Percentiles rank a stretch among this genome's conserved stretches.
Evolutionary conservation across 2,113 vertebrate genomes (phyloP).

Genomic region (Crotalus helleri): DNA sequence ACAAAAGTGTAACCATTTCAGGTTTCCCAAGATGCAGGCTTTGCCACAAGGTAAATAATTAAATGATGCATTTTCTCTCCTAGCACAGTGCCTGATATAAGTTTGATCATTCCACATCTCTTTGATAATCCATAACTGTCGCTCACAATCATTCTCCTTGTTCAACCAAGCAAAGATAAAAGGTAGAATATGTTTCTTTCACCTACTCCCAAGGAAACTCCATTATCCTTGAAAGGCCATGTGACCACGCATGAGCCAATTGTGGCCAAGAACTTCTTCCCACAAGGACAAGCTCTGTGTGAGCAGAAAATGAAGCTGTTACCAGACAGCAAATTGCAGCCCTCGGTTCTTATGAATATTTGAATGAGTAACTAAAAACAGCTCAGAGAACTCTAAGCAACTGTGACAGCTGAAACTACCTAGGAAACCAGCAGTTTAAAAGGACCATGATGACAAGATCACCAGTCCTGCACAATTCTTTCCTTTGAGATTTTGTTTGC

Average conservation of each 20-base stretch:
- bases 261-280: slow-evolving; percentile 48
- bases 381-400: slow-evolving; percentile 79
- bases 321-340: slow-evolving; percentile 76
- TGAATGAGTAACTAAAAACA: slow-evolving; percentile 88
- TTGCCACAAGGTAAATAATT: slow-evolving; percentile 77
- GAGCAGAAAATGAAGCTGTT: slow-evolving; percentile 79
- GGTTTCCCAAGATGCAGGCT: slow-evolving; percentile 62
- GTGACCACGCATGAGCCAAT: slow-evolving; percentile 57
- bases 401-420: slow-evolving; percentile 86
- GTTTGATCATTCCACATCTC: slow-evolving; percentile 75
- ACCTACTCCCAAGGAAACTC: slow-evolving; percentile 69
- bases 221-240: slow-evolving; percentile 71
- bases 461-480: slow-evolving; percentile 38
- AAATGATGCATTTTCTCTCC: slow-evolving; percentile 62
- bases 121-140: slow-evolving; percentile 84
- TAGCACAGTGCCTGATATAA: slow-evolving; percentile 69
- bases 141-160: slow-evolving; percentile 75
- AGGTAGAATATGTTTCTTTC: slow-evolving; percentile 68
- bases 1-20: slow-evolving; percentile 61
- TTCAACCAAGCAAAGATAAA: slow-evolving; percentile 76
- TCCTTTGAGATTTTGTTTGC: background rate
- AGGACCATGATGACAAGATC: slow-evolving; percentile 67
- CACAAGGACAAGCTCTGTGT: slow-evolving; percentile 68
- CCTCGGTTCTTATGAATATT: slow-evolving; percentile 87
- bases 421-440: slow-evolving; percentile 65